A percentile compares a stretch with the other conserved stretches of the same genome.
Conservation (phyloP, 1,140 invertebrate species). For the Drosophila neocordata region DNA sequence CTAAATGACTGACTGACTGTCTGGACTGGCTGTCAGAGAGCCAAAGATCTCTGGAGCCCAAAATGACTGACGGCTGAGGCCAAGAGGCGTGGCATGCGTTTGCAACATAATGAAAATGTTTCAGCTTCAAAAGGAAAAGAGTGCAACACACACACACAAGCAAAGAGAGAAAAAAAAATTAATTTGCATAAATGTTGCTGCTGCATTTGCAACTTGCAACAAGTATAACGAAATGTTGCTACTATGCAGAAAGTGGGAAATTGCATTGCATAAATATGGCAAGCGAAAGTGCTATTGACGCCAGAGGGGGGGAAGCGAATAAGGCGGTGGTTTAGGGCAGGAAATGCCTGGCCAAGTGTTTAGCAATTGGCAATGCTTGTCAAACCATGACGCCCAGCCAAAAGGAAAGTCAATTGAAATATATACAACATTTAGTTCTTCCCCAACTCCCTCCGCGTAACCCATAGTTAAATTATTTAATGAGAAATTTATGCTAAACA, state of each 20-base stretch:
- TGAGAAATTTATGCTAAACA: slow-evolving; percentile 48
- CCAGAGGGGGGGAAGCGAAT: slow-evolving; percentile 9
- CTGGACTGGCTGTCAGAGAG: slow-evolving; percentile 14
- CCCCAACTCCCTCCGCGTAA: neutral
- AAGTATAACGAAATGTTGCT: slow-evolving; percentile 14
- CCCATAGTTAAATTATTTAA: slow-evolving; percentile 43
- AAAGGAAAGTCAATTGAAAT: slow-evolving; percentile 33
- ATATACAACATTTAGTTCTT: neutral
- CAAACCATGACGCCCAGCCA: slow-evolving; percentile 51
- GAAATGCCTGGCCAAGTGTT: slow-evolving; percentile 50
- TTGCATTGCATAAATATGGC: slow-evolving; percentile 74
- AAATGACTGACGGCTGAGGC: slow-evolving; percentile 1
- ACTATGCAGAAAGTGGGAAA: slow-evolving; percentile 69
- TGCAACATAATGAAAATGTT: slow-evolving; percentile 71
- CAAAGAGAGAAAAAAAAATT: slow-evolving; percentile 13
- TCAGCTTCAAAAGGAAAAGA: neutral
- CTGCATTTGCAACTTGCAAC: slow-evolving; percentile 20
- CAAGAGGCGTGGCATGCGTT: slow-evolving; percentile 65
- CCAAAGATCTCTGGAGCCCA: neutral
- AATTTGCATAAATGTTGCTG: slow-evolving; percentile 57
- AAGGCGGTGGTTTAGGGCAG: slow-evolving; percentile 43
- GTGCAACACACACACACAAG: slow-evolving; percentile 4
- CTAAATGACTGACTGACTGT: slow-evolving; percentile 25
- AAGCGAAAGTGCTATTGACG: slow-evolving; percentile 47
- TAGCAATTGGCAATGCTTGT: slow-evolving; percentile 59